These are phyloP conservation scores for Agrochola litura DNA, from an alignment of 2,888 invertebrate species.

Conservation along the genomic window DNA sequence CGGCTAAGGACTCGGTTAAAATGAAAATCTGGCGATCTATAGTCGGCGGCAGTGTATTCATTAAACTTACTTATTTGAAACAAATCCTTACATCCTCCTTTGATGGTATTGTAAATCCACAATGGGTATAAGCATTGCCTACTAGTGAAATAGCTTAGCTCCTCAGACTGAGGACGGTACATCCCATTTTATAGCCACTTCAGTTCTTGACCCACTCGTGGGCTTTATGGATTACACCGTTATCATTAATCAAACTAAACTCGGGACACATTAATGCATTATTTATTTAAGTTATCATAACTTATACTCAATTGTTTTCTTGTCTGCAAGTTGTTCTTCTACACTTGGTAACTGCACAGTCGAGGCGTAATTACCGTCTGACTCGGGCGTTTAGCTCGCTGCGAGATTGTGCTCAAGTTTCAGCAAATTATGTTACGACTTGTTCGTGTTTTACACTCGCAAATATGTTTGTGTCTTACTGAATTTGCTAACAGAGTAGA, in stretches of 20 bases:
- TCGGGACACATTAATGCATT: background rate
- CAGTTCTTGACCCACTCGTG: background rate
- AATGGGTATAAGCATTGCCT: no score
- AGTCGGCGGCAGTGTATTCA: background rate
- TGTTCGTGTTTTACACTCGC: constrained; percentile 37
- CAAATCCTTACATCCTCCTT: no score
- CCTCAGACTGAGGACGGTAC: no score
- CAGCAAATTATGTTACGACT: constrained; percentile 54
- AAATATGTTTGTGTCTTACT: constrained; percentile 32
- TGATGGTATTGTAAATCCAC: no score
- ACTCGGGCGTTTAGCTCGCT: constrained; percentile 47
- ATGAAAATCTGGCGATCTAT: background rate
- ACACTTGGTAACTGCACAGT: constrained; percentile 1
- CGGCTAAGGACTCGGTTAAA: background rate
- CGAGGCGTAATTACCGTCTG: constrained; percentile 46
- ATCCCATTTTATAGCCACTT: background rate
- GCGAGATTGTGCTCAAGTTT: constrained; percentile 57
- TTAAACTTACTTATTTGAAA: background rate
- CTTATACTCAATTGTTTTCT: background rate
- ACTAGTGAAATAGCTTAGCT: no score
- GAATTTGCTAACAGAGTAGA: constrained; percentile 1
- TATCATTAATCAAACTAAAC: no score
- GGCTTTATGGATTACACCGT: background rate
- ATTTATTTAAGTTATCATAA: constrained; percentile 12
- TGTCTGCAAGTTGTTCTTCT: constrained; percentile 36